Base-by-base conservation (phyloP, 2,888 invertebrate species). In the Eueremaeus valkanovi region DNA sequence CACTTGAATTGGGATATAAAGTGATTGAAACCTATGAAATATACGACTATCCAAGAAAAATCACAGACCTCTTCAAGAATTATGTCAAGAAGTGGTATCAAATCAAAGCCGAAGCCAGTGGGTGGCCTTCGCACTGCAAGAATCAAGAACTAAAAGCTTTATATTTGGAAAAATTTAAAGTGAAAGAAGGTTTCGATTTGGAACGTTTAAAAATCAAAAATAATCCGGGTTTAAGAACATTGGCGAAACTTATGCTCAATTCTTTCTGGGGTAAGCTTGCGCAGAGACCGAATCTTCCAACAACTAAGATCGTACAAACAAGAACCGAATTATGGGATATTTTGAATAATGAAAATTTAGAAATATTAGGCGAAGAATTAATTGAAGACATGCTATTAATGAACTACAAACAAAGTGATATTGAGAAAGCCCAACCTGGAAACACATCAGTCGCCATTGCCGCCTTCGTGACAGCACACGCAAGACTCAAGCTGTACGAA, bases 41-140 rank as follows among this genome's bases (percentile, higher is more conserved):
- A 0, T 80, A 79, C 72, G 79, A 81, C 75, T 81, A 79, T 66
- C 68, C 77, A 3, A n/a, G 78, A 70, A 75, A 76, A 3, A 78
- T 74, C 2, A 78, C 77, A 8, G 79, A 80, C 0, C 36, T 81
- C 18, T 81, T 81, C 75, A 63, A 78, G 11, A 76, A 77, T 3
- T 81, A 81, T 73, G 77, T 81, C 5, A 79, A 80, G 42, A 78
- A 74, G 2, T 81, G 81, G 73, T 72, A 81, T 6, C 80, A 80
- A 51, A 72, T 80, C n/a, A 81, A 81, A 74, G 80, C 80, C 70
- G 81, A 81, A 76, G 78, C 81, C 1, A 78, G 78, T 51, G 81
- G 80, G 2, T 81, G 78, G 77, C 81, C 81, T 9, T 36, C 63
- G 1, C 75, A 78, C 73, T 78, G 78, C 58, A 31, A 49, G 33